Evolutionary conservation across 2,113 vertebrate species (phyloP), one percentile per base, ranked within the genome.

Genomic region (Elanus axillaris): DNA sequence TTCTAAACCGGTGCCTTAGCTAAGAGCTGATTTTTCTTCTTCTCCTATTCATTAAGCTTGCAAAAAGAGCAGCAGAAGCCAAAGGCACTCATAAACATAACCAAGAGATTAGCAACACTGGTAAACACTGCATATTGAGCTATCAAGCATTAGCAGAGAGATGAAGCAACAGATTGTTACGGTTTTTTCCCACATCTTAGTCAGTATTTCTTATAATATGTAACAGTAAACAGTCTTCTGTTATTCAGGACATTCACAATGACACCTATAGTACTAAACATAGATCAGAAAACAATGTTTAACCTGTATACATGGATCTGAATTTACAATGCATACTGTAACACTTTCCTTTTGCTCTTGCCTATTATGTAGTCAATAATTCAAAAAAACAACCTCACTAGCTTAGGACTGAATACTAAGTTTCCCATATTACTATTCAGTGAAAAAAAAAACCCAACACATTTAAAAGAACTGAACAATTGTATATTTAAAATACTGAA

Each of bases 401-500:
- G 27, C 80, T 40, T 1, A 85, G 23, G 45, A 84, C 31, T 14
- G 45, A 92, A 88, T 76, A 86, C 20, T 26, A 87, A 92, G 27
- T 82, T 89, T 75, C 55, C 47, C 21, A 22, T 47, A 22, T 63
- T 85, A 86, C 56, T 90, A 93, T 45, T 74, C 71, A 31, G 31
- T 45, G 53, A 26, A 29, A 27, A 66, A 77, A 64, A 69, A 59
- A 25, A 6, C 13, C 13, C 23, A 42, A 23, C 17, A 78, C 62
- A 43, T 55, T 84, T 81, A 72, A 67, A 88, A 71, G 26, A 89
- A 56, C 29, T 68, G 62, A 95, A 93, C 91, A 95, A 89, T 16
- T 86, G 52, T 91, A 94, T 95, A 72, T 92, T 89, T 87, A 92
- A 95, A 97, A 94, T 42, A 87, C 59, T 81, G 67, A 95, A 95